Conservation (phyloP, 2,888 invertebrate genomes). For the Incurvaria masculella region DNA sequence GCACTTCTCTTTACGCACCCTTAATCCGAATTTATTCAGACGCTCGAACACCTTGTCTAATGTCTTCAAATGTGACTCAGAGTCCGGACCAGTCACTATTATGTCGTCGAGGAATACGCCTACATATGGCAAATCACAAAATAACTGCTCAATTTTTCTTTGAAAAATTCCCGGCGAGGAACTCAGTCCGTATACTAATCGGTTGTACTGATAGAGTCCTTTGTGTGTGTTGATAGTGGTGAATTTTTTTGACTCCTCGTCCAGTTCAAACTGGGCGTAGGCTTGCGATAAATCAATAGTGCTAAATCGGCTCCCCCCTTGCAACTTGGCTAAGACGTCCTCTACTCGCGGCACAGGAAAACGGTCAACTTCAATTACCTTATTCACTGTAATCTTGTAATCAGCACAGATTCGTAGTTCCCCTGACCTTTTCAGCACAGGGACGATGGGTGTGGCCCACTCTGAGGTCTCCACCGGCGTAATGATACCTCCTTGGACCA, state of each 20-base stretch:
- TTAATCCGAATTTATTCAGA: not conserved
- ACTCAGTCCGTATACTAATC: slow-evolving; percentile 14
- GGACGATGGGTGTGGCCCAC: not conserved
- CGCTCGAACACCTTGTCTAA: not conserved
- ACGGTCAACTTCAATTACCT: slow-evolving; percentile 16
- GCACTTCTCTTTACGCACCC: not conserved
- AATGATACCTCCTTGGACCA: not conserved
- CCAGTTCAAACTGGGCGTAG: slow-evolving; percentile 10
- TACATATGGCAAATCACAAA: not conserved
- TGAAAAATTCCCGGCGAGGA: slow-evolving; percentile 17
- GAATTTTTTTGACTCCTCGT: slow-evolving; percentile 8
- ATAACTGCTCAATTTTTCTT: slow-evolving; percentile 1
- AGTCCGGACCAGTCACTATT: not conserved
- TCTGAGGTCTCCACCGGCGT: not conserved
- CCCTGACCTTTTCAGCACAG: not conserved
- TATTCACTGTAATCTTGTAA: slow-evolving; percentile 16
- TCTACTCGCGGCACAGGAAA: slow-evolving; percentile 2
- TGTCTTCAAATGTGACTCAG: not conserved
- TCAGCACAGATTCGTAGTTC: not conserved
- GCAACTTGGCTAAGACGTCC: slow-evolving; percentile 8
- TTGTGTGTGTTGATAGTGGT: slow-evolving; percentile 17
- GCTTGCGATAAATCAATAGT: slow-evolving; percentile 3
- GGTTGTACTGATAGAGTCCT: slow-evolving; percentile 15
- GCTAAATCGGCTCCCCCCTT: not conserved
- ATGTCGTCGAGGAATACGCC: not conserved